phyloP scores from a whole-genome alignment of 2,797 vertebrate species.

The Crocodylus rhombifer region DNA sequence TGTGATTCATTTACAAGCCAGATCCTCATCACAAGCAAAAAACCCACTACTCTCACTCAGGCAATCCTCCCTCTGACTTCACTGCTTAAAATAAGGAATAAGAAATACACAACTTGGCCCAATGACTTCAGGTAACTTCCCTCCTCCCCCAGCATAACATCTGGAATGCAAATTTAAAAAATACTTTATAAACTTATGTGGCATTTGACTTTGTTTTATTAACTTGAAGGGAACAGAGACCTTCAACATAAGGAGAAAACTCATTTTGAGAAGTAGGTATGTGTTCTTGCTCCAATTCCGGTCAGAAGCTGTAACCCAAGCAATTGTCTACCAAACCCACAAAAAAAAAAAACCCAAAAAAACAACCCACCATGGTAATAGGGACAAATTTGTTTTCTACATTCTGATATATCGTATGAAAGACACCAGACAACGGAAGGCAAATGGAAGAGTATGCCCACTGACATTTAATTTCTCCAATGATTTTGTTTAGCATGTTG shows the following conservation, averaged over 20 bases:
- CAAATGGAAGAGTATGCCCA: slow-evolving; percentile 74
- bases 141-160: neutral
- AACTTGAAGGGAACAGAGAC: slow-evolving; percentile 42
- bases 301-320: slow-evolving; percentile 48
- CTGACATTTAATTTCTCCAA: slow-evolving; percentile 74
- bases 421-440: slow-evolving; percentile 80
- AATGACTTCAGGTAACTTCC: neutral
- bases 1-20: slow-evolving; percentile 8
- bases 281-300: slow-evolving; percentile 23
- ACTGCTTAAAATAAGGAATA: slow-evolving; percentile 23
- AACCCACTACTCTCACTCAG: neutral
- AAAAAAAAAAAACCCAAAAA: neutral
- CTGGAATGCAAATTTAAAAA: neutral
- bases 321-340: slow-evolving; percentile 25
- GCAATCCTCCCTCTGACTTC: neutral
- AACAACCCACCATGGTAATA: too few species aligned
- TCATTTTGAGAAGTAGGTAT: slow-evolving; percentile 43
- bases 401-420: slow-evolving; percentile 21
- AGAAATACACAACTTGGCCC: slow-evolving; percentile 7
- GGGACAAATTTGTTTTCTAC: slow-evolving; percentile 26
- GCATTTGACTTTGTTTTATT: neutral
- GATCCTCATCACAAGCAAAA: neutral
- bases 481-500: slow-evolving; percentile 67
- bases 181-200: neutral
- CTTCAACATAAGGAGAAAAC: neutral